Conservation (phyloP, 2,888 invertebrate genomes). For the Nebria salina region DNA sequence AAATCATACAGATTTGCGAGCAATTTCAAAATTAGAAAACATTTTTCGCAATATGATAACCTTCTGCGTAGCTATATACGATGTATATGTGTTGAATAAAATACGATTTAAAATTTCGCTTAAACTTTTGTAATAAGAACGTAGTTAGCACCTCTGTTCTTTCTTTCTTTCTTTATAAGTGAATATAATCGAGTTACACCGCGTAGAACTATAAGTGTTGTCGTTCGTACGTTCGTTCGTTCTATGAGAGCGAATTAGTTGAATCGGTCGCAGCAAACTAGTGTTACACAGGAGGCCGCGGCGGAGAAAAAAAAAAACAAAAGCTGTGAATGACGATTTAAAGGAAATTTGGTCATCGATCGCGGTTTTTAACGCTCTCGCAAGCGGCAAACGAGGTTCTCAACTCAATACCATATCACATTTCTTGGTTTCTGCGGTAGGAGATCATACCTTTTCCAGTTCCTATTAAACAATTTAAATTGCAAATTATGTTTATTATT, state of each 20-base stretch:
- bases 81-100: too few relatives aligned
- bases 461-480: too few relatives aligned
- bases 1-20: constrained; percentile 23
- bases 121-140: background rate
- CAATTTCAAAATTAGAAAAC: background rate
- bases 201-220: background rate
- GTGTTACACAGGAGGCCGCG: constrained; percentile 23
- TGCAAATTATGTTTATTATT: too few relatives aligned
- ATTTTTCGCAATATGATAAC: background rate
- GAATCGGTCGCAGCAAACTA: constrained; percentile 44
- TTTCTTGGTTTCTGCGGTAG: background rate
- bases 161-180: background rate
- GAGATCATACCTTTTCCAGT: background rate
- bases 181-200: background rate
- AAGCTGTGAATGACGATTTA: constrained; percentile 22
- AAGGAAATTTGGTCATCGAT: constrained; percentile 42
- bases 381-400: constrained; percentile 7
- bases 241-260: constrained; percentile 42
- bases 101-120: background rate
- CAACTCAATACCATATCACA: background rate
- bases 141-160: background rate
- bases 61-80: too few relatives aligned
- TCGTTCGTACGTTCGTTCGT: background rate
- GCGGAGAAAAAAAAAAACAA: constrained; percentile 33
- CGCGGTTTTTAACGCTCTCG: constrained; percentile 15